Evolutionary conservation across 1,140 invertebrate species (phyloP).

Genomic region (Trialeurodes vaporariorum): DNA sequence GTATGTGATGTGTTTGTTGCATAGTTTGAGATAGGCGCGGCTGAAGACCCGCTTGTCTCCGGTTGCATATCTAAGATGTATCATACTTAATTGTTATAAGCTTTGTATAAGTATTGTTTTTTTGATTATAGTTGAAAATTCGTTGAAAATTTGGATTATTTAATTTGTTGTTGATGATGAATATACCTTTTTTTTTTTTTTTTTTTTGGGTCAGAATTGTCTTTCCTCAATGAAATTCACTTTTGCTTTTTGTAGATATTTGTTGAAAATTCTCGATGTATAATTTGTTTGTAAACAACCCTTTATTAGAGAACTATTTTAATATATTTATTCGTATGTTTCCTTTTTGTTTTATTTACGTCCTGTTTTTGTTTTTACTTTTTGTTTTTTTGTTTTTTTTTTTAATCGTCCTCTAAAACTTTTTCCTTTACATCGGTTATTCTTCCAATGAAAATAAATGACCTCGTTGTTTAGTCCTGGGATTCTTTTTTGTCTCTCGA

Average conservation of each 20-base stretch:
- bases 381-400: too few species aligned
- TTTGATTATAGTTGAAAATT: background rate
- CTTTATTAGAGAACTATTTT: background rate
- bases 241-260: background rate
- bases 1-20: background rate
- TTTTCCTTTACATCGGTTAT: too few species aligned
- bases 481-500: too few species aligned
- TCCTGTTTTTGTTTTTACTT: background rate
- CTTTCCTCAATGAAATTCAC: background rate
- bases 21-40: too few species aligned
- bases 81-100: background rate
- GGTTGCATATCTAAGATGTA: too few species aligned
- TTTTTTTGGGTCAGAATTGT: background rate
- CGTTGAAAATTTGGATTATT: background rate
- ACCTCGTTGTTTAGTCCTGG: too few species aligned
- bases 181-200: too few species aligned
- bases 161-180: background rate
- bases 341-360: background rate
- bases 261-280: background rate
- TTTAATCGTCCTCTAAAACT: too few species aligned
- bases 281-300: background rate
- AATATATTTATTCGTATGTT: background rate
- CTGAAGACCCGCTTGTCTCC: too few species aligned
- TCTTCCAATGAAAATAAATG: too few species aligned
- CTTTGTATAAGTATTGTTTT: background rate